These are phyloP conservation scores for Panzeria rudis DNA, from an alignment of 2,888 invertebrate genomes.

Conservation along the genomic window DNA sequence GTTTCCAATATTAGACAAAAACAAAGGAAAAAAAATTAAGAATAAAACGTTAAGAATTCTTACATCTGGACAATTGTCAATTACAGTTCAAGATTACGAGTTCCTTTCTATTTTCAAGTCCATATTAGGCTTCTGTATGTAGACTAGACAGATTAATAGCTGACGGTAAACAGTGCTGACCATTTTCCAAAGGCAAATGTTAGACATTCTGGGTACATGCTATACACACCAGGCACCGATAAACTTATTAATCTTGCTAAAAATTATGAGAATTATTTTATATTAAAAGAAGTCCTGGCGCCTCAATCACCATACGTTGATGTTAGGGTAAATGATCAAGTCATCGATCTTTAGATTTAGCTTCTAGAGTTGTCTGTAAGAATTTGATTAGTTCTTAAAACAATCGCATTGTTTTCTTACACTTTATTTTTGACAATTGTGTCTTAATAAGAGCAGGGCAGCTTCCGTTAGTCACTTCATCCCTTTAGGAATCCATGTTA, in stretches of 20 bases:
- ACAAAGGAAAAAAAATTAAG: neutral
- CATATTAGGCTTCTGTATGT: neutral
- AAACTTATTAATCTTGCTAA: neutral
- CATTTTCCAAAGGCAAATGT: neutral
- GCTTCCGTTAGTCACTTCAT: neutral
- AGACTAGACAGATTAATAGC: neutral
- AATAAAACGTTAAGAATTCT: neutral
- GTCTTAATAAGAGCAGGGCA: neutral
- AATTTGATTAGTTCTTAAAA: slow-evolving; percentile 57
- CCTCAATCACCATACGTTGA: neutral
- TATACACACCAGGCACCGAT: no score
- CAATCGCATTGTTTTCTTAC: slow-evolving; percentile 61
- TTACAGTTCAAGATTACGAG: neutral
- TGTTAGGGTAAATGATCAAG: neutral
- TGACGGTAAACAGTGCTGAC: neutral
- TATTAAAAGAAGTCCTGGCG: neutral
- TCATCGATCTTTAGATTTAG: neutral
- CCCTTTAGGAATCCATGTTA: neutral
- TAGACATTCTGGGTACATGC: no score
- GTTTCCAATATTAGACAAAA: neutral
- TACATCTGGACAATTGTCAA: neutral
- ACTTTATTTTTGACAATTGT: neutral
- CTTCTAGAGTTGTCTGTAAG: slow-evolving; percentile 34
- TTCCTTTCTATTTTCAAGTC: neutral
- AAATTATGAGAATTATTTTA: neutral